Percentiles rank a stretch among this genome's conserved stretches.
These are phyloP conservation scores for Ophthalmolycus amberensis DNA, from an alignment of 2,113 vertebrate genomes.

Conservation along the genomic window DNA sequence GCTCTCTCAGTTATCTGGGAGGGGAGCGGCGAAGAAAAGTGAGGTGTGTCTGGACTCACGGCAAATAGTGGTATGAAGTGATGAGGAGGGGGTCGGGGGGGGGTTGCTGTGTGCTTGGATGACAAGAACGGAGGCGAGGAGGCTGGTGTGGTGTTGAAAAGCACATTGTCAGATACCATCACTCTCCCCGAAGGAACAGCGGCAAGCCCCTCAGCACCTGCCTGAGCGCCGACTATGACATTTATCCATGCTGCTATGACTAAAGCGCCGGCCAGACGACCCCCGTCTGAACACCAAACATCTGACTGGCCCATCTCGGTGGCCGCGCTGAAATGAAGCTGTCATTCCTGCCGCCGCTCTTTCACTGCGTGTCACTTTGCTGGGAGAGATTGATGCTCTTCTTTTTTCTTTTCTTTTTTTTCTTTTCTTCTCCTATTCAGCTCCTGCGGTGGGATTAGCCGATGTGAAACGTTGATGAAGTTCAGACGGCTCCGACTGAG, in stretches of 20 bases:
- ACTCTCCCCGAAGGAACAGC: constrained; percentile 55
- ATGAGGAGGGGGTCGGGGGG: background rate
- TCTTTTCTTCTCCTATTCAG: constrained; percentile 36
- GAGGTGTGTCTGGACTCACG: constrained; percentile 24
- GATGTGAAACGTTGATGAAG: constrained; percentile 72
- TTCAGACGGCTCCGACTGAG: constrained; percentile 67
- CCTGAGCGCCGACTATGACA: constrained; percentile 59
- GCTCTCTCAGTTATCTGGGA: constrained; percentile 31
- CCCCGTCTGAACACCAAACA: constrained; percentile 72
- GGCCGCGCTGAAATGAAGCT: constrained; percentile 70
- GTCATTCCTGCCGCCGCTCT: constrained; percentile 61
- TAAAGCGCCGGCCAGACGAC: constrained; percentile 54
- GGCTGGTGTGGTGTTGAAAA: constrained; percentile 56
- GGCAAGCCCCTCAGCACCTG: constrained; percentile 65
- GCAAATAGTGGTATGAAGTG: constrained; percentile 35
- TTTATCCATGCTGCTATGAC: constrained; percentile 62
- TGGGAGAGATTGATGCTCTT: constrained; percentile 63
- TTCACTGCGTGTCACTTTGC: constrained; percentile 58
- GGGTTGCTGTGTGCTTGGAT: constrained; percentile 4
- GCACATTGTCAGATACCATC: constrained; percentile 79
- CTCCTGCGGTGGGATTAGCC: constrained; percentile 58
- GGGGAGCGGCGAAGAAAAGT: constrained; percentile 13
- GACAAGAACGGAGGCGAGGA: constrained; percentile 3
- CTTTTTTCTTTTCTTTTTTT: constrained; percentile 32
- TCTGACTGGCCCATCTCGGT: constrained; percentile 52